Evolutionary conservation across 23 tunicate genomes (phyloP).

Genomic region (Pegea sp.): DNA sequence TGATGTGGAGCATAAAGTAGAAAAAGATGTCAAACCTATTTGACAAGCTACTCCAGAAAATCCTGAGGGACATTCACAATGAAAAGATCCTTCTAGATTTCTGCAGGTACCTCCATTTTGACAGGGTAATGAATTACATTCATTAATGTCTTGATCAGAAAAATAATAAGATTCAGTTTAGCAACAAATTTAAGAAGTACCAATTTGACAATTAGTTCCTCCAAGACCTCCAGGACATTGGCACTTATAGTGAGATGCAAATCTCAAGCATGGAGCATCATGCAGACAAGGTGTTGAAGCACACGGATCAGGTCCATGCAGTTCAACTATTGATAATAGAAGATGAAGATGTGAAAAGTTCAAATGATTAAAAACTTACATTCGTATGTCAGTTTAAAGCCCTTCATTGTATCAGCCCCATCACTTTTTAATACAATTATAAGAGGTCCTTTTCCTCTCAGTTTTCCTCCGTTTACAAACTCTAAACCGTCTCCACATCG

Average conservation of each 20-base stretch:
- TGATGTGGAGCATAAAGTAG: too few species aligned
- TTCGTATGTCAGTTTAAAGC: conserved; percentile 10
- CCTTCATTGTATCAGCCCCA: not conserved
- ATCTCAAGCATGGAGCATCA: conserved; percentile 8
- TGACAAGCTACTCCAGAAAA: conserved; percentile 10
- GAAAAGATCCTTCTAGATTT: not conserved
- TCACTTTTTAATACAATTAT: conserved; percentile 5
- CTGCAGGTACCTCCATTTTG: conserved; percentile 10
- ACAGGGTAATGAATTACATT: conserved; percentile 14
- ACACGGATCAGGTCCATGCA: conserved; percentile 14
- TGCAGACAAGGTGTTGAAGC: conserved; percentile 11
- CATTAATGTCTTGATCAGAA: conserved; percentile 5
- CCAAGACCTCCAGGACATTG: conserved; percentile 7
- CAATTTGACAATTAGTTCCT: conserved; percentile 7
- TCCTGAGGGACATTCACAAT: conserved; percentile 5
- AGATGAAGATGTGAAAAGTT: not conserved
- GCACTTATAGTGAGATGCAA: conserved; percentile 6
- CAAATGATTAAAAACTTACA: conserved; percentile 1
- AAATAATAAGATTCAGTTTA: not conserved
- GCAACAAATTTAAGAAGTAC: conserved; percentile 1
- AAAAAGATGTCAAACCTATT: conserved; percentile 9
- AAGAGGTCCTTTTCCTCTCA: conserved; percentile 15
- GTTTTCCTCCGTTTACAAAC: conserved; percentile 6
- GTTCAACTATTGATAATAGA: conserved; percentile 4
- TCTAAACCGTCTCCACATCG: conserved; percentile 10